Base-by-base conservation (phyloP, 1,140 invertebrate species). In the Ctenoplectra terminalis region DNA sequence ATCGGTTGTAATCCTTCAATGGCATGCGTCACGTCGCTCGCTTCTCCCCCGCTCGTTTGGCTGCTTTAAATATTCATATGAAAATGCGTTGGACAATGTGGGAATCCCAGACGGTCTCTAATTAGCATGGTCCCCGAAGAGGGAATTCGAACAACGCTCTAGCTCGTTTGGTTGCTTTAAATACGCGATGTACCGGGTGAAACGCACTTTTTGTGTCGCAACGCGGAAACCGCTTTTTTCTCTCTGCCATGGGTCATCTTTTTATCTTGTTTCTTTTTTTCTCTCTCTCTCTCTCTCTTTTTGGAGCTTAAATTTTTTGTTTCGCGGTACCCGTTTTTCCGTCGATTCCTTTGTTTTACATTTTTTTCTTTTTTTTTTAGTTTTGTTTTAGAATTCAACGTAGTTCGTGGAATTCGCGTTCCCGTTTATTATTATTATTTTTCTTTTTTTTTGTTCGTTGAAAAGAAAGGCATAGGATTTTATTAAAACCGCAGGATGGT, bases 131-230 rank as follows among this genome's bases (percentile, higher is more conserved):
- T 43, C 66, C 58, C 75, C 31, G 23, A 29, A 8, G 29, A 46
- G 81, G 74, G 81, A 82, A 46, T 78, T 78, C 74, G 66, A 78
- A 78, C 64, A 78, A 69, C 26, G 56, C 66, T 69, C 48, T 40
- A 78, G 46, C 52, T 78, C 81, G 66, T 63, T 77, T 34, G 66
- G 9, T 17, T 58, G 61, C 20, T 81, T 81, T 81, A 81, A 81
- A 75, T 75, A 74, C 48, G 37, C 23, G 37, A 75, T 81, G 61
- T 8, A 31, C 5, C 2, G n/a, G n/a, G n/a, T n/a, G n/a, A n/a
- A n/a, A n/a, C 63, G 71, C 26, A 34, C n/a, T 3, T 43, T 37
- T 43, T 17, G n/a, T 63, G 77, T 61, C 46, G 56, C 31, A n/a
- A 4, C 37, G 37, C 26, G 23, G 50, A n/a, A 23, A 63, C 26